Percentiles rank a stretch among this genome's conserved stretches.
Evolutionary conservation across 2,797 vertebrate genomes (phyloP).

Genomic region (Poecile montanus): DNA sequence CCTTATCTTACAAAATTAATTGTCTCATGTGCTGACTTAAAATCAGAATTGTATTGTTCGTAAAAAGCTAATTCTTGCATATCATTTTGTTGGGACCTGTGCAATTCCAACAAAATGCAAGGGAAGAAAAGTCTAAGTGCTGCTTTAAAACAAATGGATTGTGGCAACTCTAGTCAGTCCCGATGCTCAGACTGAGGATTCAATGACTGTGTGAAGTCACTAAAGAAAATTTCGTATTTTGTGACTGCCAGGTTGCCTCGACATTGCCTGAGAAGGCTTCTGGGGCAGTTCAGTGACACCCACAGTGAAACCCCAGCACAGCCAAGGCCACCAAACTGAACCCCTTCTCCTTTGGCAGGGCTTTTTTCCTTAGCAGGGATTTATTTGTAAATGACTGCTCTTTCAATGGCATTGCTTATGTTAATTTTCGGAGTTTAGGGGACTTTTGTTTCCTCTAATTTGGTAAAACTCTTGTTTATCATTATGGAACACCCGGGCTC

Average conservation of each 20-base stretch:
- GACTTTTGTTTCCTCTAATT: background rate
- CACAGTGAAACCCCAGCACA: background rate
- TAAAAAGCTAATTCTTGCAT: constrained; percentile 57
- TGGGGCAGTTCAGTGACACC: background rate
- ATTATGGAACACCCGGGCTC: rapidly evolving
- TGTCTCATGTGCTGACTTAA: constrained; percentile 72
- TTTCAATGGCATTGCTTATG: background rate
- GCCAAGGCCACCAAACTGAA: background rate
- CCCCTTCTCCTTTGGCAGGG: background rate
- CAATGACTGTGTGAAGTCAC: background rate
- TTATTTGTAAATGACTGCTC: background rate
- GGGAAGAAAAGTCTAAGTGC: background rate
- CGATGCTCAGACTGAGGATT: background rate
- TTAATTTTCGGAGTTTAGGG: background rate
- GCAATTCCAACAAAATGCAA: background rate
- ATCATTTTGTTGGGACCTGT: background rate
- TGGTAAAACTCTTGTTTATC: too few relatives aligned
- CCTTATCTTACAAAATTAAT: constrained; percentile 81
- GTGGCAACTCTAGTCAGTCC: background rate
- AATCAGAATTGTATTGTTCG: constrained; percentile 63
- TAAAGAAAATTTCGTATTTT: background rate
- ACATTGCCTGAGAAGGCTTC: background rate
- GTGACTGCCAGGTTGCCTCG: background rate
- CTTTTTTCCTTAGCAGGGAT: background rate
- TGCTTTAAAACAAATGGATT: background rate